phyloP scores from a whole-genome alignment of 2,888 invertebrate genomes.

The Resseliella maxima region DNA sequence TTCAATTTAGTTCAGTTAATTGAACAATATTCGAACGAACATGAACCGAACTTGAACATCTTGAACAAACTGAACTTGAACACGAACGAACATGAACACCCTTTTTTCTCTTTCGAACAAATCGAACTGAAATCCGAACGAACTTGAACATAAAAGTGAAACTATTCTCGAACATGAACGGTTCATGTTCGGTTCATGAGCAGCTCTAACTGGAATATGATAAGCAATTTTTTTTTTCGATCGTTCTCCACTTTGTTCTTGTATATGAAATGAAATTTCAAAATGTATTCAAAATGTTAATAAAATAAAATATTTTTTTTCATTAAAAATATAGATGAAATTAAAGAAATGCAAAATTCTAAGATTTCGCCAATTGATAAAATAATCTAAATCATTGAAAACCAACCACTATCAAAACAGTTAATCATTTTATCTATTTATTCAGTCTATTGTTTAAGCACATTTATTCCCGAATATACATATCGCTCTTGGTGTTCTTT shows the following conservation, averaged over 20 bases:
- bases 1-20: too few species aligned
- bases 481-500: not conserved
- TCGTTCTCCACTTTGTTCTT: not conserved
- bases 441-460: not conserved
- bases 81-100: too few species aligned
- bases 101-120: too few species aligned
- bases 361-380: not conserved
- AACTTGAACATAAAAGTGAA: too few species aligned
- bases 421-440: not conserved
- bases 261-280: not conserved
- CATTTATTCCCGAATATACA: not conserved
- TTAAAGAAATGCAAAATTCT: constrained; percentile 10
- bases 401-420: not conserved
- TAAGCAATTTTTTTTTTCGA: not conserved
- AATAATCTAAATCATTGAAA: not conserved
- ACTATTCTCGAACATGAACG: too few species aligned
- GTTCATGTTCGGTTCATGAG: too few species aligned
- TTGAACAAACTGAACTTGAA: too few species aligned
- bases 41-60: too few species aligned
- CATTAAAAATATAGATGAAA: not conserved
- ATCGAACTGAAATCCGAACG: too few species aligned
- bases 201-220: too few species aligned
- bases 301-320: not conserved
- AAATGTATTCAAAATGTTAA: not conserved
- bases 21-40: too few species aligned